phyloP scores from a whole-genome alignment of 1,140 invertebrate species.

The Diorhabda carinulata region DNA sequence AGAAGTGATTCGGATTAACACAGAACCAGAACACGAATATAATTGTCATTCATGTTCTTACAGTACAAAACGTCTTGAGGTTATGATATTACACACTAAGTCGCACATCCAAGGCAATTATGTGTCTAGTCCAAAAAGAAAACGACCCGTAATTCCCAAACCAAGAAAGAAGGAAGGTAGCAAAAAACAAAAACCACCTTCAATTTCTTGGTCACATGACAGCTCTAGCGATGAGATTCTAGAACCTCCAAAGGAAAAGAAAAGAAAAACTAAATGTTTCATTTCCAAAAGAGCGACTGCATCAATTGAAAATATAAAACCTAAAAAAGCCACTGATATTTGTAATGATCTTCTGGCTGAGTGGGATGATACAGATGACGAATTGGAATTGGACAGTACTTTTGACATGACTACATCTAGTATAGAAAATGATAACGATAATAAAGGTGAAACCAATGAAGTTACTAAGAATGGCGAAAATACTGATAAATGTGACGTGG shows the following conservation, averaged over 20 bases:
- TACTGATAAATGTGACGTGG: not conserved
- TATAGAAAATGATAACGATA: not conserved
- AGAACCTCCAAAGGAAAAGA: conserved; percentile 25
- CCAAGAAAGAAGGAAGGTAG: conserved; percentile 22
- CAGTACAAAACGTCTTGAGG: conserved; percentile 61
- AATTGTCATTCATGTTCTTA: conserved; percentile 64
- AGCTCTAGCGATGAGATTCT: conserved; percentile 8
- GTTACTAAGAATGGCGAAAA: not conserved
- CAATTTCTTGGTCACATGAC: conserved; percentile 7
- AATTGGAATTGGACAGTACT: conserved; percentile 20
- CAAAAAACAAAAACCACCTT: not conserved
- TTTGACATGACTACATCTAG: not conserved
- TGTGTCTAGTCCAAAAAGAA: conserved; percentile 19
- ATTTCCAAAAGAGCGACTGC: conserved; percentile 23
- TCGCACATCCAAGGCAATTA: conserved; percentile 48
- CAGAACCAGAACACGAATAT: conserved; percentile 44
- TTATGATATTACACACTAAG: conserved; percentile 66
- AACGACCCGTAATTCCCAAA: conserved; percentile 16
- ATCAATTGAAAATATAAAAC: conserved; percentile 41
- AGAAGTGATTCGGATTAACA: conserved; percentile 27
- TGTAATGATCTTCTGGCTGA: conserved; percentile 42
- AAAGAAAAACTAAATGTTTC: conserved; percentile 23
- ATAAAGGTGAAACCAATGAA: not conserved
- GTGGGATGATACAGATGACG: conserved; percentile 46
- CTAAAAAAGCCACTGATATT: conserved; percentile 30